Conservation (phyloP, 2,888 invertebrate species). For the Clusia tigrina region DNA sequence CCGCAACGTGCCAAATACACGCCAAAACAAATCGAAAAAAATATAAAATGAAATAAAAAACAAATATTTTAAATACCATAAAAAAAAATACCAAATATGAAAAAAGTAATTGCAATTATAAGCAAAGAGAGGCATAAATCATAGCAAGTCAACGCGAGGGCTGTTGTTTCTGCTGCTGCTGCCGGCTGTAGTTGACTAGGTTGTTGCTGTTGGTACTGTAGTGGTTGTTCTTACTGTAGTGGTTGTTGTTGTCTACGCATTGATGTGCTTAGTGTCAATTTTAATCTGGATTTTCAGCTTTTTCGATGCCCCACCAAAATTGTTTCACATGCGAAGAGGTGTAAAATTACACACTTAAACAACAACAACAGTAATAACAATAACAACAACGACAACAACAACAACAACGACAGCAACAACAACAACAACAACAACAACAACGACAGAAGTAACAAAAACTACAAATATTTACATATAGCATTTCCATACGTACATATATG, state of each 20-base stretch:
- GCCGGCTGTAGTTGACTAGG: too few relatives aligned
- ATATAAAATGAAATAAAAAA: background rate
- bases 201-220: background rate
- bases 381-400: conserved; percentile 8
- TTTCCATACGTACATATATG: too few relatives aligned
- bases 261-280: background rate
- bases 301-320: background rate
- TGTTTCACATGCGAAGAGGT: background rate
- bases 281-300: background rate
- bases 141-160: background rate
- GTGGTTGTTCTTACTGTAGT: background rate
- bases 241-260: background rate
- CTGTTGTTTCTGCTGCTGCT: too few relatives aligned
- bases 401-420: background rate
- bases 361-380: too few relatives aligned
- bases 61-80: background rate
- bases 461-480: too few relatives aligned
- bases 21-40: background rate
- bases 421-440: conserved; percentile 12
- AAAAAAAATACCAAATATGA: background rate
- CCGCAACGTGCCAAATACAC: background rate
- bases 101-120: background rate
- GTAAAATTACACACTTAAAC: too few relatives aligned
- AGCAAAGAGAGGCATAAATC: background rate
- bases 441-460: background rate